phyloP scores from a whole-genome alignment of 2,113 vertebrate genomes.

The Lagenorhynchus albirostris region DNA sequence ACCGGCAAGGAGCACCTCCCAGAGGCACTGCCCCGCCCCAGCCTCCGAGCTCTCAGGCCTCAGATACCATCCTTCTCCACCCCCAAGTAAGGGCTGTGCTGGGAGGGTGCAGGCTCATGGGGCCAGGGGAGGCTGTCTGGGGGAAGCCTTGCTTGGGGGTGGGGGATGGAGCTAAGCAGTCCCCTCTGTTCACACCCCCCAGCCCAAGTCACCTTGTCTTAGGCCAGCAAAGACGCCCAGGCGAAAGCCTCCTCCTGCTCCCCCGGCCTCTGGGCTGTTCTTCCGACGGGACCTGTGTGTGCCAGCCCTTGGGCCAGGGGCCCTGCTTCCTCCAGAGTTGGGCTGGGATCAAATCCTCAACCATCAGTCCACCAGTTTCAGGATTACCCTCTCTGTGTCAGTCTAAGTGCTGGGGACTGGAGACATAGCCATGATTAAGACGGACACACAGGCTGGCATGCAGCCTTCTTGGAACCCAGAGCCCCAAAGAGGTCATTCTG shows the following conservation, averaged over 20 bases:
- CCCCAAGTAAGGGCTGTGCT: background rate
- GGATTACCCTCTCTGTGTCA: background rate
- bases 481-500: background rate
- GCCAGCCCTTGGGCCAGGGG: background rate
- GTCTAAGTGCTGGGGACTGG: background rate
- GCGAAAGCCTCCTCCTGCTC: background rate
- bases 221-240: background rate
- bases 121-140: background rate
- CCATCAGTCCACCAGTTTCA: background rate
- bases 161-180: background rate
- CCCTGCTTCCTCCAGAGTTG: background rate
- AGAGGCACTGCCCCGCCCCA: background rate
- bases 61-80: background rate
- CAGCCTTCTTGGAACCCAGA: background rate
- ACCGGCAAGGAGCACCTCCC: background rate
- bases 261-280: background rate
- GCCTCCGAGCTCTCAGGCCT: background rate
- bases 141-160: background rate
- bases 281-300: background rate
- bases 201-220: background rate
- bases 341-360: background rate
- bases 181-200: background rate
- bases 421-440: background rate
- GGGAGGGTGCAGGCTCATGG: background rate
- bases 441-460: background rate